Base-by-base conservation (phyloP, 2,113 vertebrate species). In the Dromas ardeola region DNA sequence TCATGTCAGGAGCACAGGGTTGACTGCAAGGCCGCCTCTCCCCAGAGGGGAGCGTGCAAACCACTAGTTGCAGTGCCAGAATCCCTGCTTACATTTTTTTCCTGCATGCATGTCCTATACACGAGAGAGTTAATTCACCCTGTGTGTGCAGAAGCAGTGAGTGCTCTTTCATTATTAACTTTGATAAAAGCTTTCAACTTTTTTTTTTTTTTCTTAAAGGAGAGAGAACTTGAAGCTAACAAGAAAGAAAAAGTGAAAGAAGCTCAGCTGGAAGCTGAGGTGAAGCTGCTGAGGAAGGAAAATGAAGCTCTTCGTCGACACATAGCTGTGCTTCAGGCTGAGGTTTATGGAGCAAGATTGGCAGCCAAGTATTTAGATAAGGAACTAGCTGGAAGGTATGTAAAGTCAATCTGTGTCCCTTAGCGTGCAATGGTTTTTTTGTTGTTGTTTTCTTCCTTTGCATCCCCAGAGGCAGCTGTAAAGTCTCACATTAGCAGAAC, bases 321-420 rank as follows among this genome's bases (percentile, higher is more conserved):
- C 93, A 99, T 99, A 94, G 99, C 99, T 13, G 99, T 99, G 36
- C 98, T 99, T 83, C 99, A 99, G 98, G 99, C 99, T 1, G 99
- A 99, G 93, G 99, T 99, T 66, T 99, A 99, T n/a, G 99, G 99
- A 19, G 99, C 99, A 49, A 98, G 99, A 95, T 93, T 99, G 95
- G 99, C 99, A 50, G 99, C 99, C 83, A 99, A 99, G 95, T 99
- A 99, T 96, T 96, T 99, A 98, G 99, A 99, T 97, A 99, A 99
- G 71, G 99, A 99, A 43, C 98, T 99, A 77, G 99, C 99, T 73
- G 99, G 99, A 95, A 99, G 99, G 99, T 99, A 85, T 87, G 96
- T 96, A 52, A 88, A 53, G 38, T 36, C 43, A 84, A 12, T 81
- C 12, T 4, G 3, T 17, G n/a, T 76, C 67, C 34, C 21, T 61